A percentile compares a stretch with the other conserved stretches of the same genome.
Conservation (phyloP, 2,888 invertebrate genomes). For the Myopa testacea region DNA sequence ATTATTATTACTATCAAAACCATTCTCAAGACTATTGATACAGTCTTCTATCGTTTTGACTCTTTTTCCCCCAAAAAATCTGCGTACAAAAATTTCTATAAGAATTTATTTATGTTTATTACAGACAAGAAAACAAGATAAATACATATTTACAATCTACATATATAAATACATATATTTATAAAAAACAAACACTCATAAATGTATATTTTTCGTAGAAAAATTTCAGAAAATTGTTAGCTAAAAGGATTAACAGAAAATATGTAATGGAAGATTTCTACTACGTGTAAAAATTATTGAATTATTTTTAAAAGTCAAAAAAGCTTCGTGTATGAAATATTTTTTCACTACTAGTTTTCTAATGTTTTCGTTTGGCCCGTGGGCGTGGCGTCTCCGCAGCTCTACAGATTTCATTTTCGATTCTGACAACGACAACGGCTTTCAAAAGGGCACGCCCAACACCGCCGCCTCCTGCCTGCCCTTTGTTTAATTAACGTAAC, state of each 20-base stretch:
- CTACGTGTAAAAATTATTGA: conserved; percentile 34
- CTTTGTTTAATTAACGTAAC: too few relatives aligned
- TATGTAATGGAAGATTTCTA: background rate
- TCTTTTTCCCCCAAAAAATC: conserved; percentile 12
- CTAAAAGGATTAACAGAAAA: background rate
- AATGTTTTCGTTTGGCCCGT: background rate
- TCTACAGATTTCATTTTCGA: background rate
- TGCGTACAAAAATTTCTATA: conserved; percentile 35
- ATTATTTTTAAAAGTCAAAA: conserved; percentile 38
- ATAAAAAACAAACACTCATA: conserved; percentile 19
- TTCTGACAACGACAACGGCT: too few relatives aligned
- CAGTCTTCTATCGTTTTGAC: background rate
- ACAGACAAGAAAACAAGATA: conserved; percentile 9
- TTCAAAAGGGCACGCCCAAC: too few relatives aligned
- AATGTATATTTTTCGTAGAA: conserved; percentile 37
- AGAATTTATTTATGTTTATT: conserved; percentile 18
- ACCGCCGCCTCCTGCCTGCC: background rate
- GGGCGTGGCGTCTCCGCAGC: background rate
- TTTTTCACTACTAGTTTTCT: background rate
- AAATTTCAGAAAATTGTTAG: conserved; percentile 7
- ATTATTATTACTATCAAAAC: background rate
- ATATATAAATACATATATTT: conserved; percentile 26
- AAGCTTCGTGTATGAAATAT: conserved; percentile 16
- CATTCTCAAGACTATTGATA: background rate
- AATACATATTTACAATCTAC: conserved; percentile 36